A percentile compares a stretch with the other conserved stretches of the same genome.
Evolutionary conservation across 2,888 invertebrate species (phyloP).

Genomic region (Poecilus cupreus): DNA sequence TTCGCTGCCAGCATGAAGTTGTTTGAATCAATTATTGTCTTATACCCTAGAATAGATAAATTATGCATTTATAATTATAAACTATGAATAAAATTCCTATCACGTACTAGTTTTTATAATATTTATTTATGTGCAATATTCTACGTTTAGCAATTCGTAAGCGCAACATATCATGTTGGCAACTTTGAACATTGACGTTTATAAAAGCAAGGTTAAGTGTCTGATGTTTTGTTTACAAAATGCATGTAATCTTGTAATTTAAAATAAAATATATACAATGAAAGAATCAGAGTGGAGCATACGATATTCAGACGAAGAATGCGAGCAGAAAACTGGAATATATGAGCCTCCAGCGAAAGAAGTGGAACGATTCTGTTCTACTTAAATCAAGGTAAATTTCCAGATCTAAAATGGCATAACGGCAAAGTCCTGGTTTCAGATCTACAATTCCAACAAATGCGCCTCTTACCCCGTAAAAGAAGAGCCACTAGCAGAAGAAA

Average conservation of each 20-base stretch:
- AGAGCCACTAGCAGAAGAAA: conserved; percentile 73
- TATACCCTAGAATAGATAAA: no score
- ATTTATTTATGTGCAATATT: no score
- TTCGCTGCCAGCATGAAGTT: no score
- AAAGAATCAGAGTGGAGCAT: conserved; percentile 77
- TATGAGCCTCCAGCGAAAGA: conserved; percentile 83
- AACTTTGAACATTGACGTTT: conserved; percentile 1
- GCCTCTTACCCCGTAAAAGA: conserved; percentile 68
- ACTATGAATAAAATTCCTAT: no score
- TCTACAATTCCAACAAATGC: conserved; percentile 79
- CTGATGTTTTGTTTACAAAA: not conserved
- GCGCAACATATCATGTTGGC: no score
- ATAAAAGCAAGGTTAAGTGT: not conserved
- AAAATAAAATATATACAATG: conserved; percentile 57
- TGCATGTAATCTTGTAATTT: no score
- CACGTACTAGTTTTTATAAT: no score
- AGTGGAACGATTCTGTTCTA: conserved; percentile 82
- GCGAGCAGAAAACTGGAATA: conserved; percentile 74
- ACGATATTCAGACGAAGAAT: conserved; percentile 82
- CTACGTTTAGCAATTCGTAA: no score
- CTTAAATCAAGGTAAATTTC: conserved; percentile 81
- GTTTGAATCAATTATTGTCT: no score
- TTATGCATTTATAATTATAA: no score
- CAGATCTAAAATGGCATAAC: conserved; percentile 87
- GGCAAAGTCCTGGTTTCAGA: conserved; percentile 86